A percentile compares a stretch with the other conserved stretches of the same genome.
phyloP scores from a whole-genome alignment of 35 echinoderm and acorn worm species.

The Holothuria glaberrima region DNA sequence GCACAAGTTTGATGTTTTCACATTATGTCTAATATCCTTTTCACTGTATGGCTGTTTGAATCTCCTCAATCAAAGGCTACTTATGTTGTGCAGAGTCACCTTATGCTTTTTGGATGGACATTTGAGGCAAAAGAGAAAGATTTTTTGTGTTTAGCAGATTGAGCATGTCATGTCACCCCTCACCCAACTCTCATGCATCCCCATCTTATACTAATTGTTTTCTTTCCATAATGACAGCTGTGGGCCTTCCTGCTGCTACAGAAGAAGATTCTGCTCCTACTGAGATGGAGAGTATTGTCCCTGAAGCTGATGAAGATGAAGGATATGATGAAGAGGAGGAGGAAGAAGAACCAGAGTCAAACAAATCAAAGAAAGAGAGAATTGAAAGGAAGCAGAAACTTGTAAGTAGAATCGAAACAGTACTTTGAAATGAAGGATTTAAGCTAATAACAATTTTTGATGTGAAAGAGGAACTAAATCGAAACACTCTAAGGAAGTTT shows the following conservation, averaged over 20 bases:
- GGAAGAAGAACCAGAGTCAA: conserved; percentile 46
- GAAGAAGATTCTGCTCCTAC: conserved; percentile 34
- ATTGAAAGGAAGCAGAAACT: conserved; percentile 73
- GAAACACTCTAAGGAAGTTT: background rate
- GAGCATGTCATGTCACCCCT: too few species aligned
- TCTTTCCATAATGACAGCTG: background rate
- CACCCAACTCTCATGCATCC: too few species aligned
- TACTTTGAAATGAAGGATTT: too few species aligned
- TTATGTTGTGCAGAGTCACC: too few species aligned
- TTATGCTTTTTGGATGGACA: too few species aligned
- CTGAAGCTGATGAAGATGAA: conserved; percentile 58
- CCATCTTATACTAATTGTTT: background rate
- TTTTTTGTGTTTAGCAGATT: too few species aligned
- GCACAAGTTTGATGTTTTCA: too few species aligned
- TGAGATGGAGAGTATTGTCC: conserved; percentile 36
- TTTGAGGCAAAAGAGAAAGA: too few species aligned
- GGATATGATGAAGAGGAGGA: conserved; percentile 75
- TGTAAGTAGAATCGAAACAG: conserved; percentile 14
- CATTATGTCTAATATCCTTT: too few species aligned
- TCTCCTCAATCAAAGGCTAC: too few species aligned
- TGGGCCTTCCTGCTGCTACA: conserved; percentile 32
- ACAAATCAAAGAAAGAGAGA: conserved; percentile 58
- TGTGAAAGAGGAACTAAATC: background rate
- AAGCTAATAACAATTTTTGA: background rate
- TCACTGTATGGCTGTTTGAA: too few species aligned